Base-by-base conservation (phyloP, 1,140 invertebrate genomes). In the Zaprionus vittiger region DNA sequence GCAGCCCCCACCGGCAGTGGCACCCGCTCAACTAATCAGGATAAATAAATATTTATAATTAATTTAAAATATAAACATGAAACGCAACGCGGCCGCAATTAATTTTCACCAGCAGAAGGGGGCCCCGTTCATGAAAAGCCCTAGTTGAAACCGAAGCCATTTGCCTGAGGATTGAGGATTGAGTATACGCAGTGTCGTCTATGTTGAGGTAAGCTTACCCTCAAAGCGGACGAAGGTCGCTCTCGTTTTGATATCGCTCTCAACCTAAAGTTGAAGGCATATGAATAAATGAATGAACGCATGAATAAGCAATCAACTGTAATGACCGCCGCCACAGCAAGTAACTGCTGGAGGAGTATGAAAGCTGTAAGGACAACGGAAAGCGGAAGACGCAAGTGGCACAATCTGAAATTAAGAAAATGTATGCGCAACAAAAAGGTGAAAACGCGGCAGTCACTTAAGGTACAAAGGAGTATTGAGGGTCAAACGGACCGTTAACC, bases 31-130 rank as follows among this genome's bases (percentile, higher is more conserved):
- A 70, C 85, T 90, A 90, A 90, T 90, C 85, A 90, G 73, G 76
- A 90, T 91, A 90, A 90, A 90, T 90, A 90, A 90, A 90, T 90
- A 90, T 90, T 90, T 90, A 90, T 90, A 90, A 90, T 90, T 90
- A 90, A 90, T 90, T 90, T 90, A 90, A 90, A 90, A 85, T 90
- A 90, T 90, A 85, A 90, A 90, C 85, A 90, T 73, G 71, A 73
- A 66, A 70, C 72, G 55, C 70, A 76, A 71, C 63, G 69, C 60
- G 55, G 79, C 59, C 70, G 79, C 85, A 90, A 90, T 90, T 90
- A 90, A 91, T 91, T 91, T 85, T 9, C 66, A 65, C 61, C 65
- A 89, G 66, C 61, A 56, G 17, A 65, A 9, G 66, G 37, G 44
- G 24, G 55, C 34, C 34, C 14, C 26, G 20, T 22, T 26, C n/a